Evolutionary conservation across 2,797 vertebrate species (phyloP).

Genomic region (Enteromius afrohamiltoni): DNA sequence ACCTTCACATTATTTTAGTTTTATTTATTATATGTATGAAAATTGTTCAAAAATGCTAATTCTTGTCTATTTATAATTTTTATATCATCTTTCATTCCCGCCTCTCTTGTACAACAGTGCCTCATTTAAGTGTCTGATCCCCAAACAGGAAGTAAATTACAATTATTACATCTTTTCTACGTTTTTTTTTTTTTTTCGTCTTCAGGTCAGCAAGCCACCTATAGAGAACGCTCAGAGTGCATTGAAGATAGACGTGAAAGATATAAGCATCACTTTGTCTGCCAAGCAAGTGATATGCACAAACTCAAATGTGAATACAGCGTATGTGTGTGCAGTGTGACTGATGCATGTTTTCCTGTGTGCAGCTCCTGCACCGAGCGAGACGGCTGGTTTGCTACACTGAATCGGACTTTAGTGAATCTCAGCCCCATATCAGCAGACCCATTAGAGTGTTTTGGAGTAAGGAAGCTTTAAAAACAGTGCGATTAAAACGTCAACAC

Average conservation of each 20-base stretch:
- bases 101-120: not conserved
- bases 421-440: conserved; percentile 63
- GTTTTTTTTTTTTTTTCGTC: not conserved
- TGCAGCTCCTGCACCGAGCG: conserved; percentile 90
- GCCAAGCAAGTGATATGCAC: conserved; percentile 80
- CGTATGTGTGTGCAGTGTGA: not conserved
- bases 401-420: conserved; percentile 82
- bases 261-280: conserved; percentile 86
- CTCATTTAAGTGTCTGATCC: not conserved
- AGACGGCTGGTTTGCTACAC: conserved; percentile 92
- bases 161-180: not conserved
- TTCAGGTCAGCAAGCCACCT: conserved; percentile 87
- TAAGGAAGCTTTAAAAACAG: conserved; percentile 51
- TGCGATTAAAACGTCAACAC: not conserved
- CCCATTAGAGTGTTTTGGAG: conserved; percentile 67
- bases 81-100: not conserved
- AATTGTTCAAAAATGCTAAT: not conserved
- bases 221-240: conserved; percentile 85
- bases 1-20: not conserved
- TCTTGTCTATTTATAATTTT: no score
- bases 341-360: conserved; percentile 30
- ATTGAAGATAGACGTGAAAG: conserved; percentile 87
- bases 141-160: not conserved
- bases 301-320: no score
- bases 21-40: not conserved